A percentile compares a stretch with the other conserved stretches of the same genome.
phyloP scores from a whole-genome alignment of 1,140 invertebrate species.

The Drosophila tsacasi region DNA sequence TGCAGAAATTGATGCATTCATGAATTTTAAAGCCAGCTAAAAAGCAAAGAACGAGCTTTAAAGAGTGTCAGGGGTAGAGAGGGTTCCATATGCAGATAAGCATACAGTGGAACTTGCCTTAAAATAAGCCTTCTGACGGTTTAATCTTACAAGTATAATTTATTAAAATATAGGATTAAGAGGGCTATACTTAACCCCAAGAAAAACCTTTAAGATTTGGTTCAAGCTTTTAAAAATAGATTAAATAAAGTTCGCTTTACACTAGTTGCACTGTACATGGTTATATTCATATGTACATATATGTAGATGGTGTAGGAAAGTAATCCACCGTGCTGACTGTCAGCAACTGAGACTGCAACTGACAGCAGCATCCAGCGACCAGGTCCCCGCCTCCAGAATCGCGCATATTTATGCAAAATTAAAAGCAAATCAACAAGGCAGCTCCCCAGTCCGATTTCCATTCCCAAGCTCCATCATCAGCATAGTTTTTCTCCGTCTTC shows the following conservation, averaged over 20 bases:
- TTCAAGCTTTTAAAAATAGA: not conserved
- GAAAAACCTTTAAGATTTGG: too few relatives aligned
- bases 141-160: not conserved
- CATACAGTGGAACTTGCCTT: conserved; percentile 1
- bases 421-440: conserved; percentile 78
- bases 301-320: conserved; percentile 45
- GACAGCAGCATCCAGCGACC: conserved; percentile 46
- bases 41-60: conserved; percentile 15
- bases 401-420: conserved; percentile 80
- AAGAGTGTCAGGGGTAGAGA: conserved; percentile 49
- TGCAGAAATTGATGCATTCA: conserved; percentile 68
- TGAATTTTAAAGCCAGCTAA: conserved; percentile 67
- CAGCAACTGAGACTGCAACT: conserved; percentile 63
- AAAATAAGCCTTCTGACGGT: not conserved
- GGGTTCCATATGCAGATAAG: conserved; percentile 27
- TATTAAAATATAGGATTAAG: too few relatives aligned
- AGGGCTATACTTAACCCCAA: too few relatives aligned
- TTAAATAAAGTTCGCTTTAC: not conserved
- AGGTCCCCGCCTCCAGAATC: conserved; percentile 17
- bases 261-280: conserved; percentile 21
- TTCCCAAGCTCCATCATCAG: conserved; percentile 58
- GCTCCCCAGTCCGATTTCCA: conserved; percentile 52
- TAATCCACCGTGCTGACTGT: conserved; percentile 55
- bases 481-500: conserved; percentile 44
- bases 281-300: conserved; percentile 78